Base-by-base conservation (phyloP, 1,140 invertebrate species). In the Calosoma granatense region DNA sequence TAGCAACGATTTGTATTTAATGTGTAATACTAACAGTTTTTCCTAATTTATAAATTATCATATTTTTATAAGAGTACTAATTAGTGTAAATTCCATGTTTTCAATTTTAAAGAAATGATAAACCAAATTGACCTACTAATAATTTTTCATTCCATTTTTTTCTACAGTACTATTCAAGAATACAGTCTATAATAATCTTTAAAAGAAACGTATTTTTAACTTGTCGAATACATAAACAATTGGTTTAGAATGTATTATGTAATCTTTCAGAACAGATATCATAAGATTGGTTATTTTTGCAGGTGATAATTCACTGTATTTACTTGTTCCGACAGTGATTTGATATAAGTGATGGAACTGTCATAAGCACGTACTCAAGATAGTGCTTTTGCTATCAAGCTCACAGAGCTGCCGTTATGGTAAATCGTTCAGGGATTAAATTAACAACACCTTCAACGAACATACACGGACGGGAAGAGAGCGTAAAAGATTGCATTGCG, bases 311-410 rank as follows among this genome's bases (percentile, higher is more conserved):
- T 30, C 26, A 4, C 14, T 30, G 26, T 14, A 30, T 30, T 30
- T 30, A 30, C 26, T 6, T 6, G 14, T 30, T 30, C 14, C 26
- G 26, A 4, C 26, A 6, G 26, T 30, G 6, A 14, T 30, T 30
- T n/a, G n/a, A n/a, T n/a, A n/a, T n/a, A n/a, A n/a, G n/a, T 47
- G 41, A 47, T 47, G 41, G 41, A 17, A 4, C 41, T 47, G 41
- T 47, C n/a, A n/a, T n/a, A n/a, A n/a, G n/a, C 41, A 47, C 9
- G 17, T 12, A 47, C 41, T 6, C 6, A 6, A 4, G 14, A 6
- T 6, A 6, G 14, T 14, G 26, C 26, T 6, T 17, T 47, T 9
- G 9, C 9, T 47, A 9, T 4, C 17, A 4, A 47, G 3, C 3
- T 12, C 41, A 17, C 17, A 47, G 17, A 9, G 41, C 41, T 12